Base-by-base conservation (phyloP, 2,113 vertebrate species). In the Chrysochloris asiatica region DNA sequence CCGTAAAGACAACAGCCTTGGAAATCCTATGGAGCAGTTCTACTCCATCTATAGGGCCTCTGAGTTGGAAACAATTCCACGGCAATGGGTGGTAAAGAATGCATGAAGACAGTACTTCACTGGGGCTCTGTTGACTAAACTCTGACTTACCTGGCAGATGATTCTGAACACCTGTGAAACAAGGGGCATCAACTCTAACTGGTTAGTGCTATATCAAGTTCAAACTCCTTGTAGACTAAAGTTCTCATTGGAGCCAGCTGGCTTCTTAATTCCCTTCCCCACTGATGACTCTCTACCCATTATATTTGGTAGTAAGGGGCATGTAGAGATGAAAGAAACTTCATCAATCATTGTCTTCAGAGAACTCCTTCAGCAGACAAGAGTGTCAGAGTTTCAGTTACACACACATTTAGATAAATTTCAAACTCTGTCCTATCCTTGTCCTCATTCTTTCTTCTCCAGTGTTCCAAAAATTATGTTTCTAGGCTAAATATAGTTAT, bases 91-190 rank as follows among this genome's bases (percentile, higher is more conserved):
- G 16, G 1, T 6, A 1, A 48, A 43, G 24, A 16, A 14, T 2
- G 2, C 1, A 1, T 28, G 1, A 17, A 17, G 75, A 14, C 11
- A 28, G 8, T 6, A 2, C 8, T 52, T 7, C 12, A 0, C n/a
- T 33, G 33, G 16, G 38, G 22, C 2, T 38, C 14, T 11, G 33
- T 1, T 22, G 14, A 24, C 7, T 47, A 10, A 26, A 43, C 8
- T n/a, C 26, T 19, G 41, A 69, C 30, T 22, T 56, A 56, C 24
- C 24, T 33, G 69, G 43, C 14, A 4, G 33, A 76, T 22, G 59
- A 28, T 8, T 36, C 56, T 8, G 38, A 13, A 33, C 28, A 47
- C 21, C 52, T 6, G 4, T 16, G 61, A 77, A 7, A 16, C n/a
- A 4, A 0, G 9, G 38, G 17, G 4, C 17, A 14, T 43, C 24